A percentile compares a stretch with the other conserved stretches of the same genome.
Evolutionary conservation across 2,113 vertebrate genomes (phyloP).

Genomic region (Ammodytes dubius): DNA sequence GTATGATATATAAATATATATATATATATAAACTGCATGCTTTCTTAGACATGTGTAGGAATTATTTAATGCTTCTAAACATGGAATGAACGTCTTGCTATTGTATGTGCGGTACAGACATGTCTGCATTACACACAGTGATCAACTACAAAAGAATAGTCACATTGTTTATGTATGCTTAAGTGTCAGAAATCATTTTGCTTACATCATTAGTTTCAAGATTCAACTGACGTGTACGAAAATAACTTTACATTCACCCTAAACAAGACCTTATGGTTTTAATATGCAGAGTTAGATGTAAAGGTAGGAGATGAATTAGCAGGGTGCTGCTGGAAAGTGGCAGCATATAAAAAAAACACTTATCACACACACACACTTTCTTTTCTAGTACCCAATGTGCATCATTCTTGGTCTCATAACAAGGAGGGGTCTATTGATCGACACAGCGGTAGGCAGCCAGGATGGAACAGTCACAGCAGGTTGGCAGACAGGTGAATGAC

Average conservation of each 20-base stretch:
- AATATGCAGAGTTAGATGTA: neutral
- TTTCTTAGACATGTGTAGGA: neutral
- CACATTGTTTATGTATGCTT: neutral
- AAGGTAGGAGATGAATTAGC: neutral
- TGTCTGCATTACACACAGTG: slow-evolving; percentile 9
- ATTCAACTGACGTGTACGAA: no score
- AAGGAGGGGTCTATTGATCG: slow-evolving; percentile 59
- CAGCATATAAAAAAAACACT: neutral
- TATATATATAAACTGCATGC: no score
- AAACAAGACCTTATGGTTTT: neutral
- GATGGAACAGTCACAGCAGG: slow-evolving; percentile 54
- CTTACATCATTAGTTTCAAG: neutral
- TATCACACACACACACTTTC: no score
- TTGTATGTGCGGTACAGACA: neutral
- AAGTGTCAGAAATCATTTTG: neutral
- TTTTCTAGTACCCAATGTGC: slow-evolving; percentile 38
- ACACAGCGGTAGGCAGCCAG: slow-evolving; percentile 34
- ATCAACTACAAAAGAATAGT: neutral
- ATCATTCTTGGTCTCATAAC: slow-evolving; percentile 34
- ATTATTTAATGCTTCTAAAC: neutral
- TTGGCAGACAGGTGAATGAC: slow-evolving; percentile 59
- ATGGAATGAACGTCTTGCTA: neutral
- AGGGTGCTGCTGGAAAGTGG: neutral
- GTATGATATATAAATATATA: no score
- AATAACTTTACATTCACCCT: neutral